These are phyloP conservation scores for Paracanthobrama guichenoti DNA, from an alignment of 2,113 vertebrate species.

Conservation along the genomic window DNA sequence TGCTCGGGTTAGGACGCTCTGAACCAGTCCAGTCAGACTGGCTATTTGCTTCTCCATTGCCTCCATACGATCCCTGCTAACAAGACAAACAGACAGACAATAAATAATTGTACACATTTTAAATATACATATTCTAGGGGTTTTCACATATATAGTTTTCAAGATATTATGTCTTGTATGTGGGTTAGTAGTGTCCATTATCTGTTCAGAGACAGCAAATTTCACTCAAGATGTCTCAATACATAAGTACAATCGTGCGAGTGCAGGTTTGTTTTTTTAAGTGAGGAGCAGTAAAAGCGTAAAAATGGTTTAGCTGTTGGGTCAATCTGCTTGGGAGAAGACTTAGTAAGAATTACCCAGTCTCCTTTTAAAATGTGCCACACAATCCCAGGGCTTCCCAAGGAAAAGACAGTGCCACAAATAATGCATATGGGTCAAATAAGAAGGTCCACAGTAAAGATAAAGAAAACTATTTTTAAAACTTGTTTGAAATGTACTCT, in stretches of 20 bases:
- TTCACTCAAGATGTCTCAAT: not conserved
- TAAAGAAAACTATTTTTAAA: not conserved
- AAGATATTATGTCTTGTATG: not conserved
- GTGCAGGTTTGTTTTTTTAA: not conserved
- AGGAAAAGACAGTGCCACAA: not conserved
- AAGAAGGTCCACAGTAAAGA: no score
- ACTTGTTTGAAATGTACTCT: not conserved
- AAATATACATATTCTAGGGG: not conserved
- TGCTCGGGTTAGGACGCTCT: constrained; percentile 91
- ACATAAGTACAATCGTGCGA: not conserved
- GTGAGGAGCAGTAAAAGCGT: not conserved
- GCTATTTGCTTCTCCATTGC: constrained; percentile 99
- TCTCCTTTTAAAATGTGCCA: not conserved
- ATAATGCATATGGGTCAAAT: not conserved
- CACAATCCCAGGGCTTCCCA: not conserved
- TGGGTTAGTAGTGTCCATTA: not conserved
- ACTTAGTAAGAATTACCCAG: not conserved
- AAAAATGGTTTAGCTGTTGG: not conserved
- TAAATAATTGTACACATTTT: not conserved
- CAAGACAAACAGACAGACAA: constrained; percentile 3
- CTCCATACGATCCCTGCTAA: constrained; percentile 91
- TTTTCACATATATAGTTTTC: not conserved
- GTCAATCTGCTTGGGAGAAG: not conserved
- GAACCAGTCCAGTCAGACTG: constrained; percentile 94
- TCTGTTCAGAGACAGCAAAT: not conserved